Evolutionary conservation across 2,113 vertebrate species (phyloP).

Genomic region (Mormoops blainvillei): DNA sequence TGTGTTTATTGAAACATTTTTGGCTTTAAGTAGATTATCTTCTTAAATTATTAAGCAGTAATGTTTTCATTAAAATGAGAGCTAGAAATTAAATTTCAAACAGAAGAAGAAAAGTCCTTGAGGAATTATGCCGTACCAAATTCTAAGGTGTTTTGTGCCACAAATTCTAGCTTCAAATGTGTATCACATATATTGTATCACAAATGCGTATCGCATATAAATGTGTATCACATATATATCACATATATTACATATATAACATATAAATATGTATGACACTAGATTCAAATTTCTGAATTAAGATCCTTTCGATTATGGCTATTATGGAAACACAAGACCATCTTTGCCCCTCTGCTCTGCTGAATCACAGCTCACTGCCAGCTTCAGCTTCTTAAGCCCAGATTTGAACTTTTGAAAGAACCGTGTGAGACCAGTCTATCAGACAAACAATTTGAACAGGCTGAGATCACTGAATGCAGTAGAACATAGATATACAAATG

Average conservation of each 20-base stretch:
- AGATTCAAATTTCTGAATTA: neutral
- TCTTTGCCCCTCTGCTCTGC: neutral
- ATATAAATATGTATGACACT: neutral
- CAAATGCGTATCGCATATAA: neutral
- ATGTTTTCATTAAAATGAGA: slow-evolving; percentile 36
- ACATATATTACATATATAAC: too few species aligned
- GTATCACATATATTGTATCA: neutral
- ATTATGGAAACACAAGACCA: neutral
- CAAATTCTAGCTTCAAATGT: neutral
- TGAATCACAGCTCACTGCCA: slow-evolving; percentile 1
- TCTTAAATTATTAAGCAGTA: neutral
- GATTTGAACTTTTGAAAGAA: slow-evolving; percentile 41
- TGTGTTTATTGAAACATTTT: fast-evolving
- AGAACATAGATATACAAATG: neutral
- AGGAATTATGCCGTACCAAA: neutral
- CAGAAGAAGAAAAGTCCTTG: neutral
- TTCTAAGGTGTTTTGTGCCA: neutral
- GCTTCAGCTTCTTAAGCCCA: neutral
- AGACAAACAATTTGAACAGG: neutral
- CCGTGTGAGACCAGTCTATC: neutral
- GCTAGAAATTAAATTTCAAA: neutral
- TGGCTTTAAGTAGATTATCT: neutral
- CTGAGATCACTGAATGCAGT: neutral
- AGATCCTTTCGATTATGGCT: neutral
- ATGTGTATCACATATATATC: neutral